phyloP scores from a whole-genome alignment of 2,797 vertebrate genomes.

The Urosaurus nigricauda region DNA sequence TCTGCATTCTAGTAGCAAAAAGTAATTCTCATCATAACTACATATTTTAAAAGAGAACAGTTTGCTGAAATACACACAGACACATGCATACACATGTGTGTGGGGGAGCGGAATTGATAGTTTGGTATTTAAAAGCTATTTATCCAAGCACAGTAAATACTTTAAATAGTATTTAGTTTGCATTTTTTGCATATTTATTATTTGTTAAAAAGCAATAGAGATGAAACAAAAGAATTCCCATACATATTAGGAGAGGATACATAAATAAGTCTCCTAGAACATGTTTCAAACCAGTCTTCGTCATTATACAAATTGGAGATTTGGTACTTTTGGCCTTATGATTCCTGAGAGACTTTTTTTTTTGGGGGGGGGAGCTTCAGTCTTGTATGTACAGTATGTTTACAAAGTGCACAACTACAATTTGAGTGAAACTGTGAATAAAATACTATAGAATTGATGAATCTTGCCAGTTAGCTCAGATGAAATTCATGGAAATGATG shows the following conservation, averaged over 20 bases:
- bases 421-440: neutral
- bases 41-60: neutral
- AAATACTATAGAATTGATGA: neutral
- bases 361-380: neutral
- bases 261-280: neutral
- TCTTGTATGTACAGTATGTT: neutral
- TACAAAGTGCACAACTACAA: neutral
- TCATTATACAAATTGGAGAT: neutral
- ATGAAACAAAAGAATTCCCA: neutral
- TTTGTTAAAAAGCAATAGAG: neutral
- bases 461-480: neutral
- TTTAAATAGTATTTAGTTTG: constrained; percentile 15
- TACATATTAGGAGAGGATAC: neutral
- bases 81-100: neutral
- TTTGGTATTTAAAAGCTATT: neutral
- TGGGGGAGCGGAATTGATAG: neutral
- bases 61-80: too few relatives aligned
- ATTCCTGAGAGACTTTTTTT: neutral
- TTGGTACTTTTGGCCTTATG: neutral
- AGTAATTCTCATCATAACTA: neutral
- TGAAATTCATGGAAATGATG: neutral
- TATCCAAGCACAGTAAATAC: neutral
- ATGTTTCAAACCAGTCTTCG: neutral
- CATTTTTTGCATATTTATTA: neutral
- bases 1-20: neutral